Evolutionary conservation across 2,797 vertebrate genomes (phyloP).

Genomic region (Syndactyla subalaris): DNA sequence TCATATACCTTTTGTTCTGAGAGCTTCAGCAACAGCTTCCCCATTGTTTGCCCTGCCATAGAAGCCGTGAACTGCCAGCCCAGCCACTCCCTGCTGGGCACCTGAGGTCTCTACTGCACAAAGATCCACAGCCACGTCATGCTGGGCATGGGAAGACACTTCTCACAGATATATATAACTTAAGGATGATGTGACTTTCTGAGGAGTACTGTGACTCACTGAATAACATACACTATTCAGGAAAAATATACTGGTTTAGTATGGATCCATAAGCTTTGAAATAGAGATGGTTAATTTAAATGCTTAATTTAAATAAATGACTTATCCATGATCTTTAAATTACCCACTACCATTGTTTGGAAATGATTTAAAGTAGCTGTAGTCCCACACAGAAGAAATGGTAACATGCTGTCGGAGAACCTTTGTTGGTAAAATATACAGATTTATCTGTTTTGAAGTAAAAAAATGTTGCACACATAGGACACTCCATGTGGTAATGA

Average conservation of each 20-base stretch:
- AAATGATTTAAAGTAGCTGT: constrained; percentile 48
- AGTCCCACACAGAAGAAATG: constrained; percentile 20
- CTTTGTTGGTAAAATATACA: constrained; percentile 35
- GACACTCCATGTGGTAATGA: constrained; percentile 62
- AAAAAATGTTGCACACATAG: constrained; percentile 41
- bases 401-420: neutral
- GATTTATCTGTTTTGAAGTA: constrained; percentile 51
- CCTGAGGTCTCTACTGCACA: neutral
- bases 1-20: constrained; percentile 46
- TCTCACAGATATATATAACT: constrained; percentile 27
- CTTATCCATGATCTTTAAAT: constrained; percentile 71
- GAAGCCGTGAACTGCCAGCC: constrained; percentile 35
- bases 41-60: constrained; percentile 12
- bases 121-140: neutral
- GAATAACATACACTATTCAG: constrained; percentile 26
- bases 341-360: constrained; percentile 53
- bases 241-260: constrained; percentile 20
- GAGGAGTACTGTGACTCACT: neutral
- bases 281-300: constrained; percentile 62
- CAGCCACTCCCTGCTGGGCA: neutral
- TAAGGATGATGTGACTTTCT: constrained; percentile 28
- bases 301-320: constrained; percentile 72
- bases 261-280: constrained; percentile 34
- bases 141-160: neutral
- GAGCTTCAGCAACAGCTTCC: constrained; percentile 65